Conservation (phyloP, 92 coral and sea anemone species). For the Zoanthus sociatus region DNA sequence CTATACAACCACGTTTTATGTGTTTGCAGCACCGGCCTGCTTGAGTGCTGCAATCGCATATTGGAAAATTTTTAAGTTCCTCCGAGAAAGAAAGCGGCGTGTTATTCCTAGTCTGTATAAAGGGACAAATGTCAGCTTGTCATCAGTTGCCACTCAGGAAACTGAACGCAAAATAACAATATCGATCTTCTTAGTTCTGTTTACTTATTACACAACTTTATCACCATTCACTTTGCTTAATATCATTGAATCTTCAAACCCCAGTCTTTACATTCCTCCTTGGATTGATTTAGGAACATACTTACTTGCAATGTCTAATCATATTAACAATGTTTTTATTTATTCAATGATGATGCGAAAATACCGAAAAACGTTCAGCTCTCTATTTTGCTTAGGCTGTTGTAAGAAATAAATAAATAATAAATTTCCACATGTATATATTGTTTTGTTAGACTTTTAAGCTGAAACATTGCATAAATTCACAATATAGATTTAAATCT, state of each 20-base stretch:
- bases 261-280: conserved; percentile 39
- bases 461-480: too few species aligned
- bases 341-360: conserved; percentile 48
- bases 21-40: conserved; percentile 55
- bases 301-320: conserved; percentile 48
- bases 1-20: conserved; percentile 52
- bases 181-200: conserved; percentile 50
- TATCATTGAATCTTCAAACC: conserved; percentile 49
- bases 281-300: conserved; percentile 42
- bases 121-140: background rate
- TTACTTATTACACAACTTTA: conserved; percentile 52
- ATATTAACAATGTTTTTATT: conserved; percentile 54
- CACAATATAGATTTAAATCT: too few species aligned
- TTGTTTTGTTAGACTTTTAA: too few species aligned
- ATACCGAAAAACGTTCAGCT: conserved; percentile 44
- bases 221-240: conserved; percentile 53
- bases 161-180: conserved; percentile 54
- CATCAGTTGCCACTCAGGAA: conserved; percentile 2
- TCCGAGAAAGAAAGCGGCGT: conserved; percentile 32
- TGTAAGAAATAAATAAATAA: too few species aligned
- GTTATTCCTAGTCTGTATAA: background rate
- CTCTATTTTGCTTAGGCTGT: background rate
- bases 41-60: conserved; percentile 45
- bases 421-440: too few species aligned
- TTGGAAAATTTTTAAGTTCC: conserved; percentile 49